Evolutionary conservation across 2,113 vertebrate genomes (phyloP), one percentile per base, ranked within the genome.

Genomic region (Panurus biarmicus): DNA sequence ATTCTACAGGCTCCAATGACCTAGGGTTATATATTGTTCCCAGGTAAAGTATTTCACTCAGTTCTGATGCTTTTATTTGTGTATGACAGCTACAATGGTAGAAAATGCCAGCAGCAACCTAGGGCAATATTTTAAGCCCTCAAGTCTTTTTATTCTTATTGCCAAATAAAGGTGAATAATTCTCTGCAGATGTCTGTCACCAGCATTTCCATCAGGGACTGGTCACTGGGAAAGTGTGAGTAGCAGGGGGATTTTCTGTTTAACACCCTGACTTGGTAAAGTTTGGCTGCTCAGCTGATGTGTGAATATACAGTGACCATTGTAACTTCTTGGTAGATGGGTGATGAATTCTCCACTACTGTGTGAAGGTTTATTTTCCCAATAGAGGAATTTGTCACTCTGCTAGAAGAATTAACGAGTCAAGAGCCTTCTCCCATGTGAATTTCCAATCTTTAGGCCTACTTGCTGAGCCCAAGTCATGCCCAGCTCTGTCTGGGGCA

Each of bases 221-320:
- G 60, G 76, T 78, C 40, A 12, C 45, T 89, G 61, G 60, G 48
- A 70, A 78, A 10, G 73, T 57, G 84, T 87, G 89, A 94, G 57
- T 29, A 36, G 85, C 71, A 72, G 57, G 75, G 44, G 57, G 90
- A 92, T 96, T 95, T 94, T 88, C 95, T 95, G 71, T 85, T 94
- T 91, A 88, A 83, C 88, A 67, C 71, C 38, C 54, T 64, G 76
- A 19, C 51, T 60, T 56, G 77, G 91, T 90, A 12, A 80, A 74
- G 28, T 91, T 82, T 24, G 61, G 78, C 78, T 78, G 74, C 71
- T 89, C 38, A 66, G 79, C 54, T 73, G 72, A 10, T 1, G 3
- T 67, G 69, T 88, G 73, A 90, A 42, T 45, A 48, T 21, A 51
- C 65, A 81, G 65, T n/a, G 53, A 48, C 77, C 69, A 45, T 51